Evolutionary conservation across 1,140 invertebrate genomes (phyloP), one percentile per base, ranked within the genome.

Genomic region (Frieseomelitta varia): DNA sequence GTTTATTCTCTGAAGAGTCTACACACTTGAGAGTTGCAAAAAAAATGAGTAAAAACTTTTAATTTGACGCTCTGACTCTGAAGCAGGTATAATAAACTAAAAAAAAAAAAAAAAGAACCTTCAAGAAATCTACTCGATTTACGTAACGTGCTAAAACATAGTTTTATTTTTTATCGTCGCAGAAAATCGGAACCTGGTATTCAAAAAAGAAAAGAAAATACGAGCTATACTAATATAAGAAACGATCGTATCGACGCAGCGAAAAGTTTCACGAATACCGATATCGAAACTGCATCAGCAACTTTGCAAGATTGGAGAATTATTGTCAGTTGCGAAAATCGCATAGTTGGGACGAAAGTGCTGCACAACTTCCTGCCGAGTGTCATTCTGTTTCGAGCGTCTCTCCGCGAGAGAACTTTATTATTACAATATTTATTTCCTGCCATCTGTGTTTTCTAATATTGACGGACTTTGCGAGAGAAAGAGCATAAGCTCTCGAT

Each of bases 291-390:
- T 24, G 6, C 19, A 76, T 76, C 24, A 19, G n/a, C 1, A 77
- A 76, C 30, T 63, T 76, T 1, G 14, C 24, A 27, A 47, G 56
- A 77, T 77, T 77, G 56, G 58, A 27, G 14, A 63, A 77, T 77
- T 77, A n/a, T 56, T 61, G 55, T 47, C 55, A 58, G 73, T 75
- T 24, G 73, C 34, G 73, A 63, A 55, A 76, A 76, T 61, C 47
- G 39, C 24, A 34, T 27, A 63, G 24, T 63, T 76, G 24, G 21
- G 74, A 27, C 15, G 58, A 61, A 75, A 39, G 21, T 58, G 17
- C 30, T 14, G 19, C 39, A 1, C 3, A 73, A 55, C 71, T 55
- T 73, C 30, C 19, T 53, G 11, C 19, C 17, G 12, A 30, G 55
- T 51, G 12, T 6, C 51, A 21, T 53, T 55, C 55, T 2, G 3